Conservation (phyloP, 2,113 vertebrate species). For the Cranoglanis bouderius region DNA sequence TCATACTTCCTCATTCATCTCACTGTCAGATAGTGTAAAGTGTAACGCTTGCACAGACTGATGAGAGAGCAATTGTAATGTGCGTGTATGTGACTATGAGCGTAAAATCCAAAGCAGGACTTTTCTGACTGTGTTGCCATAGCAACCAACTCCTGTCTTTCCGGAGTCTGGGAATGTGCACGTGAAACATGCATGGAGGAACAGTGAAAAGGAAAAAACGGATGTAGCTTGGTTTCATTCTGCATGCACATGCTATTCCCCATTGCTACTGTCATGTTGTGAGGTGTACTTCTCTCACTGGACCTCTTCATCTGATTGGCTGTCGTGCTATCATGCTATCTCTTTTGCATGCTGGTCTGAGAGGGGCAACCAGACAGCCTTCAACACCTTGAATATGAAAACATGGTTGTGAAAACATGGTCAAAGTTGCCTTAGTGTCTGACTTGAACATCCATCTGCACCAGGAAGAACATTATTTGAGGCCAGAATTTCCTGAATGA, state of each 20-base stretch:
- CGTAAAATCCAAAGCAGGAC: background rate
- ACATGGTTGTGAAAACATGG: background rate
- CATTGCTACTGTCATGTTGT: background rate
- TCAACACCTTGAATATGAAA: background rate
- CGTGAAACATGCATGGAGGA: background rate
- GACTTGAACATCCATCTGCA: background rate
- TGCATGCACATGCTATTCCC: background rate
- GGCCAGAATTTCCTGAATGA: background rate
- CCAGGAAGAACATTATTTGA: background rate
- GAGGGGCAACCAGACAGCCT: background rate
- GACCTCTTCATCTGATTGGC: background rate
- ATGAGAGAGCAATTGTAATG: background rate
- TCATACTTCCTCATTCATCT: constrained; percentile 18
- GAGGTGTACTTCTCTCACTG: background rate
- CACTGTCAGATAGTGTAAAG: background rate
- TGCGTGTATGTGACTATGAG: background rate
- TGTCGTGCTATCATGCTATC: background rate
- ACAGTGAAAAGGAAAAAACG: background rate
- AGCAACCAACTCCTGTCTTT: constrained; percentile 23
- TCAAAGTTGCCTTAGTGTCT: background rate
- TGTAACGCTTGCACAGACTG: background rate
- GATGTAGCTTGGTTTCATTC: background rate
- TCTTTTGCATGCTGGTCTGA: background rate
- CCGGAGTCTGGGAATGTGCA: background rate
- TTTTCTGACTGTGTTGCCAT: constrained; percentile 26